Evolutionary conservation across 2,888 invertebrate species (phyloP), one percentile per base, ranked within the genome.

Genomic region (Yponomeuta plumbellus): DNA sequence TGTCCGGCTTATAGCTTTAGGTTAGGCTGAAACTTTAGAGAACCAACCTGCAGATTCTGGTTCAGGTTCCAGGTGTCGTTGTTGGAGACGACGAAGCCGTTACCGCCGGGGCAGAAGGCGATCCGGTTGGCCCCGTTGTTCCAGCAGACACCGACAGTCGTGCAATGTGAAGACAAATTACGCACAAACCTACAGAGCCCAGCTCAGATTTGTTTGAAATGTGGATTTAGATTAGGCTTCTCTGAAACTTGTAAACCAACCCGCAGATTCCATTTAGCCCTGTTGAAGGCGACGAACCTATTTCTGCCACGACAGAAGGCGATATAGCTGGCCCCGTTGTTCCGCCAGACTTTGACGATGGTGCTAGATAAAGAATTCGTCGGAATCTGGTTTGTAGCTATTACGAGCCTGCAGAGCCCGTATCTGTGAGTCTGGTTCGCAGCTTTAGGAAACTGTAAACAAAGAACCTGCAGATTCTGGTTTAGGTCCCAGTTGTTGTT

Each of bases 1-100:
- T n/a, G n/a, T n/a, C n/a, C n/a, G n/a, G n/a, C n/a, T n/a, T 26
- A 4, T 26, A 26, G 26, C 5, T 26, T 26, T 26, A 5, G 2
- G 5, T 5, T 26, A 13, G 4, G 1, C 4, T 13, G 8, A 44
- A 6, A 44, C 26, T 26, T 5, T 26, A 26, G 26, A 5, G 3
- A 44, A 26, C 26, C 26, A 26, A 92, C 94, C 92, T 94, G 92
- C 23, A 96, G 83, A 17, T 76, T 92, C 74, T 91, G 83, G 61
- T 92, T 92, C 40, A 96, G 75, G 71, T 94, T 92, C 73, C 91
- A 90, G 23, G 81, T 78, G 21, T 95, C 95, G 66, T 92, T 93
- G 76, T 96, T 97, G 74, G 97, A 93, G 3, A 95, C 96, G 11
- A 97, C 84, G 78, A 97, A 97, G 8, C 92, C 96, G 71, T 92